These are phyloP conservation scores for Phrynocephalus vlangalii DNA, from an alignment of 2,797 vertebrate genomes.

Conservation along the genomic window DNA sequence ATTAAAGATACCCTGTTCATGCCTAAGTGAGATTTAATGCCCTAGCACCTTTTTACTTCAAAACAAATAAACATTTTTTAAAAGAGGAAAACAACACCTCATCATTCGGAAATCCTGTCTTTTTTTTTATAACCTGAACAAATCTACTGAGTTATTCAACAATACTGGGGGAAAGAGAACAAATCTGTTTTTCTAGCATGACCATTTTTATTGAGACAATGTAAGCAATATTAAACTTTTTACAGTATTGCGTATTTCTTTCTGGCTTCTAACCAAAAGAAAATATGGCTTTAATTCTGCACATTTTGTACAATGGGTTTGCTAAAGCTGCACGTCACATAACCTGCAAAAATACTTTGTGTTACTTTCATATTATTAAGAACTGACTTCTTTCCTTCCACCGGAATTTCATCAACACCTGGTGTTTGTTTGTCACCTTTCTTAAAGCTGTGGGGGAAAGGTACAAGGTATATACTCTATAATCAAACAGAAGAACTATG, in stretches of 20 bases:
- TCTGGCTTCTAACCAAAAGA: not conserved
- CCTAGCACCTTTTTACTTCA: not conserved
- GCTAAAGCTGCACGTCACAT: slow-evolving; percentile 11
- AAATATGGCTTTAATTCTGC: slow-evolving; percentile 35
- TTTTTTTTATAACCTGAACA: not conserved
- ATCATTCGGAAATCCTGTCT: not conserved
- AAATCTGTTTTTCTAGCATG: not conserved
- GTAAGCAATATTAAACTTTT: slow-evolving; percentile 9
- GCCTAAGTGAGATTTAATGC: no score
- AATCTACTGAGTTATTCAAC: slow-evolving; percentile 5
- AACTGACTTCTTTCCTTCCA: slow-evolving; percentile 24
- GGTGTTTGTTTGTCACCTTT: slow-evolving; percentile 25
- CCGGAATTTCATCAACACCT: slow-evolving; percentile 35
- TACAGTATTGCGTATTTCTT: not conserved
- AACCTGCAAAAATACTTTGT: slow-evolving; percentile 1
- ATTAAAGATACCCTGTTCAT: no score
- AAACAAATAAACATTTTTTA: not conserved
- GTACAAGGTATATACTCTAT: not conserved
- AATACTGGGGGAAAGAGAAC: slow-evolving; percentile 1
- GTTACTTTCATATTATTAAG: slow-evolving; percentile 22
- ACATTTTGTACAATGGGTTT: not conserved
- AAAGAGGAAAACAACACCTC: not conserved
- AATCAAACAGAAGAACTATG: slow-evolving; percentile 54
- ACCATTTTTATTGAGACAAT: slow-evolving; percentile 24
- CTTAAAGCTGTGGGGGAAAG: not conserved